These are phyloP conservation scores for Drosophila novamexicana DNA, from an alignment of 1,140 invertebrate genomes.

Conservation along the genomic window DNA sequence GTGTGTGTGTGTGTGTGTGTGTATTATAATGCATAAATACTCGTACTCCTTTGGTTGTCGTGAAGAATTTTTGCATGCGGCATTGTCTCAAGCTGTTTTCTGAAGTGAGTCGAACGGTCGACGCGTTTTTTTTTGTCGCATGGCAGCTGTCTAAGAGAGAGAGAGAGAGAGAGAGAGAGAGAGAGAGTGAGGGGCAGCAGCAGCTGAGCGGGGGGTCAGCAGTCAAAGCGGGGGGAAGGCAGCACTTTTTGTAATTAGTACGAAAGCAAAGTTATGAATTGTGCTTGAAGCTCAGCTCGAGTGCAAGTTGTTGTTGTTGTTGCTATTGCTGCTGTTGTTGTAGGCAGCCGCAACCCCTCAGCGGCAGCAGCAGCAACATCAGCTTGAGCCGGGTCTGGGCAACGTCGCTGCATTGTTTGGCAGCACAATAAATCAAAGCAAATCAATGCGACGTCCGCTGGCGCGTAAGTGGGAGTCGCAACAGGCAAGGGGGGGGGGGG, in stretches of 20 bases:
- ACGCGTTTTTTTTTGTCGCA: conserved; percentile 44
- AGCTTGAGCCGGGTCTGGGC: conserved; percentile 29
- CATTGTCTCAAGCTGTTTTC: conserved; percentile 78
- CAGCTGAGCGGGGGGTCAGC: not conserved
- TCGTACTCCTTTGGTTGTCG: conserved; percentile 28
- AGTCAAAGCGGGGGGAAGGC: conserved; percentile 3
- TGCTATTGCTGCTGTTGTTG: conserved; percentile 28
- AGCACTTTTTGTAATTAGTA: conserved; percentile 80
- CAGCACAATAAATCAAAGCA: conserved; percentile 82
- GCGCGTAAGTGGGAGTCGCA: conserved; percentile 16
- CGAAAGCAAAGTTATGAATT: conserved; percentile 79
- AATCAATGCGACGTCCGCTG: conserved; percentile 71
- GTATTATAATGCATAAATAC: conserved; percentile 51
- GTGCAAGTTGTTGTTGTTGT: conserved; percentile 45
- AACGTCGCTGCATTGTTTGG: conserved; percentile 61
- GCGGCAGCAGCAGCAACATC: conserved; percentile 12
- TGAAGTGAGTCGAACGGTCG: conserved; percentile 66
- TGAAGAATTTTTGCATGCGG: conserved; percentile 69
- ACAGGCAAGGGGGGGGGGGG: no score
- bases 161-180: conserved; percentile 2
- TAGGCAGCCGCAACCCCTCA: conserved; percentile 39
- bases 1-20: conserved; percentile 36
- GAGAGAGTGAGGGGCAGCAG: not conserved
- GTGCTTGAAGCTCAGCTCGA: conserved; percentile 69
- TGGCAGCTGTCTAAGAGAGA: conserved; percentile 31